Evolutionary conservation across 2,888 invertebrate genomes (phyloP).

Genomic region (Phengaris alcon): DNA sequence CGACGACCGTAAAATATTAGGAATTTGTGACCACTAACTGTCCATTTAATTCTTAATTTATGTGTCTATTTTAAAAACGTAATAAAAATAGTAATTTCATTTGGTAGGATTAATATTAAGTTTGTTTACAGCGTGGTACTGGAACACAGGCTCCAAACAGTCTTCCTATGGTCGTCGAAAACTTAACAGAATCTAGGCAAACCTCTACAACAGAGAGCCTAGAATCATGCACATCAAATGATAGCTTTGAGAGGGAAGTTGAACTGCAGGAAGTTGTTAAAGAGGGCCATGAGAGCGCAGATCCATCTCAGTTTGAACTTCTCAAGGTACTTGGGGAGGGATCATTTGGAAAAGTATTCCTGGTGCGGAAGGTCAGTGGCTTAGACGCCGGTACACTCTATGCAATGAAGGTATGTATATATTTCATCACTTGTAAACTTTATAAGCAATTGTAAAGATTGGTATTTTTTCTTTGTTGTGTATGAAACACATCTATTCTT

Average conservation of each 20-base stretch:
- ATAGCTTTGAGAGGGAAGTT: constrained; percentile 85
- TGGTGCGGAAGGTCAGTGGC: constrained; percentile 96
- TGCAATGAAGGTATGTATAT: constrained; percentile 94
- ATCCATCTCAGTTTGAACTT: constrained; percentile 97
- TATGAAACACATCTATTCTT: background rate
- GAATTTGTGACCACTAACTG: background rate
- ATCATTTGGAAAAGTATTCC: constrained; percentile 98
- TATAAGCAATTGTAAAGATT: too few species aligned
- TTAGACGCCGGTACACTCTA: constrained; percentile 96
- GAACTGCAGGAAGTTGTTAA: constrained; percentile 94
- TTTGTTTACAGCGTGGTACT: constrained; percentile 54
- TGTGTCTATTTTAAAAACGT: background rate
- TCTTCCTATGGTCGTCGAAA: constrained; percentile 79
- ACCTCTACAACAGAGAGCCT: constrained; percentile 75
- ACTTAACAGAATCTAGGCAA: constrained; percentile 79
- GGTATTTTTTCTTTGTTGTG: background rate
- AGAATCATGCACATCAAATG: constrained; percentile 49
- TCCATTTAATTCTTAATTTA: background rate
- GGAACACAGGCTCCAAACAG: constrained; percentile 62
- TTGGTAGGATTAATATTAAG: background rate
- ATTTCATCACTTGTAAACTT: background rate
- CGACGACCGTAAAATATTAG: too few species aligned
- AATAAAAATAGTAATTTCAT: background rate
- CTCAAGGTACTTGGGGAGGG: constrained; percentile 98
- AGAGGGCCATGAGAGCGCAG: constrained; percentile 96